These are phyloP conservation scores for Xylocampa areola DNA, from an alignment of 2,888 invertebrate genomes.

Conservation along the genomic window DNA sequence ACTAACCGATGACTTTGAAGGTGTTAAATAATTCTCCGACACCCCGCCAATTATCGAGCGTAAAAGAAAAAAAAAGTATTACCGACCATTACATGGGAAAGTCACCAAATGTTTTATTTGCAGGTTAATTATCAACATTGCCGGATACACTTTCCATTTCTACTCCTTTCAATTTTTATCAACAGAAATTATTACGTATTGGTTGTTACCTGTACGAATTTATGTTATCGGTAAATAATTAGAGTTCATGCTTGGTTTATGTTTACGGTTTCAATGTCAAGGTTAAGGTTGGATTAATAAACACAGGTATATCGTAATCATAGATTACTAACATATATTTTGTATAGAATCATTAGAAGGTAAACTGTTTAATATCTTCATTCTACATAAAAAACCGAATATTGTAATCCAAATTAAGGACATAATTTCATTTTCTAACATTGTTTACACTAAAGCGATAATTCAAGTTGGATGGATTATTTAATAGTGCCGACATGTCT, in stretches of 20 bases:
- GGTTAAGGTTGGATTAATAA: constrained; percentile 18
- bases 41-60: constrained; percentile 33
- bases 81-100: constrained; percentile 71
- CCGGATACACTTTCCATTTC: constrained; percentile 77
- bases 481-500: constrained; percentile 47
- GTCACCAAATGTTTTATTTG: constrained; percentile 75
- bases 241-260: constrained; percentile 11
- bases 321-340: background rate
- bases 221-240: constrained; percentile 7
- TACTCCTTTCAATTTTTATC: constrained; percentile 65
- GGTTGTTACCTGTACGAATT: constrained; percentile 13
- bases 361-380: constrained; percentile 12
- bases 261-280: constrained; percentile 19
- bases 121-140: constrained; percentile 75
- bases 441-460: constrained; percentile 27
- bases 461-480: constrained; percentile 48
- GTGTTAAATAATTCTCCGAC: constrained; percentile 41
- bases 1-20: constrained; percentile 18
- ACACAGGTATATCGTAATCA: constrained; percentile 5
- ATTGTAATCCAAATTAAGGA: too few species aligned
- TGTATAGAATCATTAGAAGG: background rate
- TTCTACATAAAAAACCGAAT: constrained; percentile 25
- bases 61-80: constrained; percentile 56
- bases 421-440: constrained; percentile 39
- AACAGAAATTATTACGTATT: constrained; percentile 42